Percentiles rank a stretch among this genome's conserved stretches.
These are phyloP conservation scores for Netelia melanura DNA, from an alignment of 2,888 invertebrate species.

Conservation along the genomic window DNA sequence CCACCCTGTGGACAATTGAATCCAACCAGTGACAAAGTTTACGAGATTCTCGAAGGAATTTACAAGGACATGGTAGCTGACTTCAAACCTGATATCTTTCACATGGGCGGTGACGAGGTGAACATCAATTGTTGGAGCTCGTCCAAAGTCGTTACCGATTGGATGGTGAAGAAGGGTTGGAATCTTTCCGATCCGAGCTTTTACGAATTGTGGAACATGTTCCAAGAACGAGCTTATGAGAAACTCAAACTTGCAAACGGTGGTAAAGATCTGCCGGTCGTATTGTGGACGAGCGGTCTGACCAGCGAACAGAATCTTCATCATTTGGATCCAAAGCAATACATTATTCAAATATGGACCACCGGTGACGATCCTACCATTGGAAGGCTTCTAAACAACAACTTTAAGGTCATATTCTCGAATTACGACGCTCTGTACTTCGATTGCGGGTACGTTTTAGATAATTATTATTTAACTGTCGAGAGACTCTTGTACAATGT, in stretches of 20 bases:
- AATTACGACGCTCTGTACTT: conserved; percentile 95
- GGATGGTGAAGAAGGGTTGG: conserved; percentile 90
- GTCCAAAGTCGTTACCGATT: conserved; percentile 88
- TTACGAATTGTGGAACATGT: conserved; percentile 84
- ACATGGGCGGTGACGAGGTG: conserved; percentile 96
- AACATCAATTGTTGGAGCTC: conserved; percentile 91
- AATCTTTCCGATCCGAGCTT: conserved; percentile 85
- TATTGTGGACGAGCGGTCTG: conserved; percentile 93
- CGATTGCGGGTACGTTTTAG: conserved; percentile 89
- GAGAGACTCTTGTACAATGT: too few relatives aligned
- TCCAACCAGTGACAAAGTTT: conserved; percentile 89
- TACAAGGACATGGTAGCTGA: conserved; percentile 91
- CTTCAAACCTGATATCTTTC: conserved; percentile 92
- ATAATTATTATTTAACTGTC: conserved; percentile 1
- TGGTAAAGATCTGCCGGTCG: conserved; percentile 87
- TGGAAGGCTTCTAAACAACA: conserved; percentile 89
- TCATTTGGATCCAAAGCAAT: conserved; percentile 90
- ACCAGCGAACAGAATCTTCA: conserved; percentile 89
- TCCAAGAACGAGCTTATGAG: conserved; percentile 89
- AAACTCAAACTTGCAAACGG: conserved; percentile 86
- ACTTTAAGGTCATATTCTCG: conserved; percentile 92
- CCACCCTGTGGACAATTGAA: conserved; percentile 95
- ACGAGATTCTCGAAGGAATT: conserved; percentile 89
- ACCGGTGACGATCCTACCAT: conserved; percentile 88
- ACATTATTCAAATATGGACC: conserved; percentile 95